A percentile compares a stretch with the other conserved stretches of the same genome.
phyloP scores from a whole-genome alignment of 37 sponge, comb jelly and placozoan species.

The Eunapius fragilis region DNA sequence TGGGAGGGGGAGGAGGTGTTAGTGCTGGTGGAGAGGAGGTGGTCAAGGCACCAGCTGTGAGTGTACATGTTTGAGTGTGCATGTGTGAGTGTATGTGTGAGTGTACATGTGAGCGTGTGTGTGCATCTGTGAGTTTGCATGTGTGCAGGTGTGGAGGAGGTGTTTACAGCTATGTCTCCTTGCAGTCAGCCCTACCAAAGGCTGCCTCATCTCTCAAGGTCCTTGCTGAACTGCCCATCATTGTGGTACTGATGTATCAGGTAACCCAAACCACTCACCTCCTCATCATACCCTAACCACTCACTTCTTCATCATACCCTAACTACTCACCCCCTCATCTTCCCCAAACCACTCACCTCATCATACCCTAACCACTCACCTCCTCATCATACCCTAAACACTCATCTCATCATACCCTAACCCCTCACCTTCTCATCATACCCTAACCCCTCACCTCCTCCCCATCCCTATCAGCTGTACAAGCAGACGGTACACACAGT shows the following conservation, averaged over 20 bases:
- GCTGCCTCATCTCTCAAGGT: constrained; percentile 90
- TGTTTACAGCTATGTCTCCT: background rate
- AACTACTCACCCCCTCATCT: background rate
- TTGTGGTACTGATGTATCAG: constrained; percentile 96
- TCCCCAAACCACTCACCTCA: too few species aligned
- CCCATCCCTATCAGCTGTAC: constrained; percentile 64
- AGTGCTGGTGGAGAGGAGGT: background rate
- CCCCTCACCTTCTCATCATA: background rate
- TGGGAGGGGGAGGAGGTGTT: background rate
- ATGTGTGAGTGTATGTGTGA: background rate
- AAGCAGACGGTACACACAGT: constrained; percentile 78
- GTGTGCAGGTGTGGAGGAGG: background rate
- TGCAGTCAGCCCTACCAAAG: constrained; percentile 53
- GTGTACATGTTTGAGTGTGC: background rate
- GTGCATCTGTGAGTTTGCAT: background rate
- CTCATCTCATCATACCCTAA: background rate
- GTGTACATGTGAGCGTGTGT: background rate
- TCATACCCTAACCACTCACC: too few species aligned
- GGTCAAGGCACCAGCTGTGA: background rate
- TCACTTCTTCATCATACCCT: background rate
- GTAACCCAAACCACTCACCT: constrained; percentile 12
- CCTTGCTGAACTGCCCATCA: constrained; percentile 92
- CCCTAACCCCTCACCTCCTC: background rate
- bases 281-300: background rate
- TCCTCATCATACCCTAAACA: background rate